These are phyloP conservation scores for western clawed frog (Xenopus tropicalis) DNA, from an alignment of 2,113 vertebrate species.

Conservation along the genomic window DNA sequence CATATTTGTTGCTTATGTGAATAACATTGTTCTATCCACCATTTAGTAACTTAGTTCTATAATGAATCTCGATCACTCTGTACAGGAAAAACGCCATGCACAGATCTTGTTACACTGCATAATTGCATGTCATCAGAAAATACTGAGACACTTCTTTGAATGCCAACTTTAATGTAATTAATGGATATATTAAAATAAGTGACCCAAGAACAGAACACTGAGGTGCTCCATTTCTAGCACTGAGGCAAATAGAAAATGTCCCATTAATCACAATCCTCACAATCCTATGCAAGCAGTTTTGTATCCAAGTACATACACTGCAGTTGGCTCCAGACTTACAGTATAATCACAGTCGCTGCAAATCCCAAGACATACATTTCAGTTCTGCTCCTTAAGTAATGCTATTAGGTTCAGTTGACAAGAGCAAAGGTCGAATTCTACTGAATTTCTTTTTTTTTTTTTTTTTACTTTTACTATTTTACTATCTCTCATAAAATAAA, in stretches of 20 bases:
- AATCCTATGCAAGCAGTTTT: neutral
- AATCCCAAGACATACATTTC: neutral
- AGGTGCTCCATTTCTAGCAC: too few relatives aligned
- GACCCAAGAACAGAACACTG: neutral
- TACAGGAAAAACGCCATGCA: neutral
- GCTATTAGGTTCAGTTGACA: neutral
- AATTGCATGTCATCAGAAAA: neutral
- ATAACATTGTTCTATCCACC: neutral
- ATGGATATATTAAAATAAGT: neutral
- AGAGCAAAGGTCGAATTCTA: neutral
- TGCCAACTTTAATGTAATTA: constrained; percentile 3
- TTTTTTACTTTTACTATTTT: too few relatives aligned
- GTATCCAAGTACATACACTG: neutral
- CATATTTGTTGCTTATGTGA: too few relatives aligned
- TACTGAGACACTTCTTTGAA: neutral
- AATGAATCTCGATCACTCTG: neutral
- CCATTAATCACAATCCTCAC: neutral
- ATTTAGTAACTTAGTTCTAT: neutral
- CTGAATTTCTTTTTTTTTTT: too few relatives aligned
- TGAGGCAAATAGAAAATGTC: neutral
- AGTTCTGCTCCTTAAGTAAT: neutral
- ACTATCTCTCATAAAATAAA: too few relatives aligned
- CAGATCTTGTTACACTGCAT: neutral
- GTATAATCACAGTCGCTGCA: neutral
- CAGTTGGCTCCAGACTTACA: neutral